phyloP scores from a whole-genome alignment of 1,140 invertebrate species.

The Leucophenga varia region DNA sequence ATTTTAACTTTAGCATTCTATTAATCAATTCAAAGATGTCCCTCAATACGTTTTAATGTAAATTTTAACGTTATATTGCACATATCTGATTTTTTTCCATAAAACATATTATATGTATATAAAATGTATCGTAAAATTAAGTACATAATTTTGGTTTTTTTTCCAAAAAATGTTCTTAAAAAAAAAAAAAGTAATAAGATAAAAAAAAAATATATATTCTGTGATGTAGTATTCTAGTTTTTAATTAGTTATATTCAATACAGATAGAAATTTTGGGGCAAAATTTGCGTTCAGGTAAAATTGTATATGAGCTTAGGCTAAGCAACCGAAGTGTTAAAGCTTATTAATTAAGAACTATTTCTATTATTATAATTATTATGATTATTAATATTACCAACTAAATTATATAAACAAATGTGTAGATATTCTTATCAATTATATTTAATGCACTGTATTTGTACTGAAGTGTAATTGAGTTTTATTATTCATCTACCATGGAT shows the following conservation, averaged over 20 bases:
- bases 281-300: too few relatives aligned
- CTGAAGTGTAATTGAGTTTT: too few relatives aligned
- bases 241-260: conserved; percentile 44
- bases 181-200: conserved; percentile 27
- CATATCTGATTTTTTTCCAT: conserved; percentile 7
- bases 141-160: conserved; percentile 14
- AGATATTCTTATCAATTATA: too few relatives aligned
- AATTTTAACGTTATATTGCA: too few relatives aligned
- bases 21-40: neutral
- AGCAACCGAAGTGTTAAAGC: too few relatives aligned
- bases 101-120: conserved; percentile 19
- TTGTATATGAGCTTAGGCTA: too few relatives aligned
- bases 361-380: conserved; percentile 15
- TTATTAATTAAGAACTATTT: too few relatives aligned
- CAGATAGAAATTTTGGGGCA: too few relatives aligned
- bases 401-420: conserved; percentile 24
- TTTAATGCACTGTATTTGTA: too few relatives aligned
- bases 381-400: conserved; percentile 7
- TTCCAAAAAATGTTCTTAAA: conserved; percentile 11
- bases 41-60: too few relatives aligned
- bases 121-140: conserved; percentile 8
- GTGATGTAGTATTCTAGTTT: conserved; percentile 56
- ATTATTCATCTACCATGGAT: conserved; percentile 40
- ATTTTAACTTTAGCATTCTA: too few relatives aligned
- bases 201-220: conserved; percentile 22